A percentile compares a stretch with the other conserved stretches of the same genome.
Conservation (phyloP, 2,888 invertebrate species). For the Sphaeridia pumilis region DNA sequence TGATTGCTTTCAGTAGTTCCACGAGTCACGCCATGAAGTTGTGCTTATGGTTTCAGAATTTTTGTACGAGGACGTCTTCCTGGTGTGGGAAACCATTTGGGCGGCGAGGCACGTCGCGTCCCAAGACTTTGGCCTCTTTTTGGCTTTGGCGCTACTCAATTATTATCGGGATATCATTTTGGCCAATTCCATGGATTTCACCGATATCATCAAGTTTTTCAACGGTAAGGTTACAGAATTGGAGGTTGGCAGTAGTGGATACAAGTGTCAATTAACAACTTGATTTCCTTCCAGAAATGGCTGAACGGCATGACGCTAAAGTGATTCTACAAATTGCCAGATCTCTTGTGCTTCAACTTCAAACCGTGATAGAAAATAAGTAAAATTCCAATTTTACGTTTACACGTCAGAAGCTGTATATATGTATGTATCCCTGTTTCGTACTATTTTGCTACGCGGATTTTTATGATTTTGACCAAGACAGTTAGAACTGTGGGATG, state of each 20-base stretch:
- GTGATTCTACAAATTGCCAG: slow-evolving; percentile 70
- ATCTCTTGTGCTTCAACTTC: slow-evolving; percentile 75
- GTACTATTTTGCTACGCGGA: no score
- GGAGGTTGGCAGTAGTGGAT: background rate
- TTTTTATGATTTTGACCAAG: no score
- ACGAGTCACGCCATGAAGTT: background rate
- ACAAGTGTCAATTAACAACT: background rate
- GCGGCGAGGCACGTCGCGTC: slow-evolving; percentile 78
- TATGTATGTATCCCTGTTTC: no score
- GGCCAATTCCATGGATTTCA: slow-evolving; percentile 94
- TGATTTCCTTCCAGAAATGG: slow-evolving; percentile 68
- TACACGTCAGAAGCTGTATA: no score
- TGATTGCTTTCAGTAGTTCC: no score
- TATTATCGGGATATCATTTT: slow-evolving; percentile 89
- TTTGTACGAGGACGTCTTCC: slow-evolving; percentile 79
- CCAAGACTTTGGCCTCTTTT: slow-evolving; percentile 79
- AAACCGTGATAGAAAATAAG: slow-evolving; percentile 85
- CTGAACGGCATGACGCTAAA: slow-evolving; percentile 79
- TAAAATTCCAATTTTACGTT: slow-evolving; percentile 42
- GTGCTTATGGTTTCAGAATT: background rate
- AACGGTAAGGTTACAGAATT: slow-evolving; percentile 54
- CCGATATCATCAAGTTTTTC: slow-evolving; percentile 95
- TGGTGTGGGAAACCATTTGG: slow-evolving; percentile 94
- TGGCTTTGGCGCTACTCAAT: slow-evolving; percentile 73
- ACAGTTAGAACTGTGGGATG: no score